Conservation (phyloP, 2,797 vertebrate genomes). For the Hoplostethus mediterraneus region DNA sequence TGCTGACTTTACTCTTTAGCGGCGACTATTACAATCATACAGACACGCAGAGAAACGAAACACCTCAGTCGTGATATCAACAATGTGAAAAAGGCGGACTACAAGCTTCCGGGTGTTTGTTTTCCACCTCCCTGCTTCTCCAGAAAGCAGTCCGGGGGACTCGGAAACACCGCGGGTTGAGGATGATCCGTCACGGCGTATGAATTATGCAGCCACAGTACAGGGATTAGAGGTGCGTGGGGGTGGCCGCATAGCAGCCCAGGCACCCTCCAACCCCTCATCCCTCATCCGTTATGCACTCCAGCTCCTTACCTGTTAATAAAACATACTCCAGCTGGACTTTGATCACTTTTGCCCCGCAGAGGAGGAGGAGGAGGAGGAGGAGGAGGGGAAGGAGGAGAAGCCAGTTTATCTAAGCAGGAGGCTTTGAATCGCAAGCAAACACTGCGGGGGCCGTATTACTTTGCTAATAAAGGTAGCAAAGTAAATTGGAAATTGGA, state of each 20-base stretch:
- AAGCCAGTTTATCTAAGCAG: slow-evolving; percentile 29
- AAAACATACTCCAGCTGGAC: slow-evolving; percentile 80
- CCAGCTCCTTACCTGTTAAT: slow-evolving; percentile 77
- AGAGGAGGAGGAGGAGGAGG: slow-evolving; percentile 15
- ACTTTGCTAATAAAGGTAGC: too few species aligned
- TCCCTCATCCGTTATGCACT: slow-evolving; percentile 77
- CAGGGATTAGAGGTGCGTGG: slow-evolving; percentile 65
- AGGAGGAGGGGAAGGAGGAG: not conserved
- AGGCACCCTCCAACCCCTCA: slow-evolving; percentile 58
- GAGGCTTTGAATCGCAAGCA: not conserved
- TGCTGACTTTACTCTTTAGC: slow-evolving; percentile 23
- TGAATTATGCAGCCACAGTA: slow-evolving; percentile 78
- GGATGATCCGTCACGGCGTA: slow-evolving; percentile 71
- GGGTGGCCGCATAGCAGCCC: slow-evolving; percentile 67
- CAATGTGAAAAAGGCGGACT: too few species aligned
- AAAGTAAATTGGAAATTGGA: not conserved
- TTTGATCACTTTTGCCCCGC: slow-evolving; percentile 74
- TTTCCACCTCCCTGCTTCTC: slow-evolving; percentile 44
- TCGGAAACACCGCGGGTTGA: slow-evolving; percentile 41
- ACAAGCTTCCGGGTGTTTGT: slow-evolving; percentile 14
- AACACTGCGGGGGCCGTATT: not conserved
- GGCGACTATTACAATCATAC: slow-evolving; percentile 49
- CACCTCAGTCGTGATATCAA: too few species aligned
- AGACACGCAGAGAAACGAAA: slow-evolving; percentile 25
- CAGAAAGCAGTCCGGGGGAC: slow-evolving; percentile 48